Conservation (phyloP, 2,888 invertebrate genomes). For the Drosophila mulleri region DNA sequence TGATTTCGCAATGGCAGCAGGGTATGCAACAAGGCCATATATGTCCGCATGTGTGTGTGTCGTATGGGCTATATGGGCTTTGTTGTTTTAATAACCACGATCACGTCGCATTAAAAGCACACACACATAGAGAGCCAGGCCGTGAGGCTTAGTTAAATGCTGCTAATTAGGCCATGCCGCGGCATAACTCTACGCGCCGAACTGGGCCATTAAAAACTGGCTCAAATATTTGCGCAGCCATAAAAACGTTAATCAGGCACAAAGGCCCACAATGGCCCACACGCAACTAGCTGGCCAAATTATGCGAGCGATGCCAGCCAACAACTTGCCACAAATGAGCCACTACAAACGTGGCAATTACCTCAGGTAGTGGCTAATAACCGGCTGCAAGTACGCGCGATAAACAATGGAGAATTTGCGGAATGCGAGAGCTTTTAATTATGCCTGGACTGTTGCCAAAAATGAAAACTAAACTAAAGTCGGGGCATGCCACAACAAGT, state of each 20-base stretch:
- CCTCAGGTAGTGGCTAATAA: constrained; percentile 36
- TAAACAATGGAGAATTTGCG: constrained; percentile 5
- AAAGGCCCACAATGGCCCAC: constrained; percentile 18
- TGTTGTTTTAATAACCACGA: constrained; percentile 78
- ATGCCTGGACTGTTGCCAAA: constrained; percentile 66
- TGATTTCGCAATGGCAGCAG: not conserved
- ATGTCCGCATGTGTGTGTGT: not conserved
- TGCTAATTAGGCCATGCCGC: constrained; percentile 79
- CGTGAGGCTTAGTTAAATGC: constrained; percentile 82
- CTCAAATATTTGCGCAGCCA: constrained; percentile 74
- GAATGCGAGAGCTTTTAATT: constrained; percentile 60
- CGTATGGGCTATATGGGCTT: constrained; percentile 30
- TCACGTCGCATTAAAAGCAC: constrained; percentile 74
- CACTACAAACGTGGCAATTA: constrained; percentile 20
- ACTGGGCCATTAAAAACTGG: constrained; percentile 73
- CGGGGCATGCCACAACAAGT: constrained; percentile 51
- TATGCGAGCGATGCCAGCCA: constrained; percentile 31
- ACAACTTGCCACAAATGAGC: constrained; percentile 33
- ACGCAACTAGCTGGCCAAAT: constrained; percentile 42
- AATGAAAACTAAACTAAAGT: not conserved
- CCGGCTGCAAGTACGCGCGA: not conserved
- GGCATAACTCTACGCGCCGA: constrained; percentile 60
- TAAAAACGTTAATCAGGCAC: constrained; percentile 77
- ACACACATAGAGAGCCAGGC: constrained; percentile 23
- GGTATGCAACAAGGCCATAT: constrained; percentile 11